Evolutionary conservation across 2,888 invertebrate species (phyloP), one percentile per base, ranked within the genome.

Genomic region (Ditylenchus weischeri): DNA sequence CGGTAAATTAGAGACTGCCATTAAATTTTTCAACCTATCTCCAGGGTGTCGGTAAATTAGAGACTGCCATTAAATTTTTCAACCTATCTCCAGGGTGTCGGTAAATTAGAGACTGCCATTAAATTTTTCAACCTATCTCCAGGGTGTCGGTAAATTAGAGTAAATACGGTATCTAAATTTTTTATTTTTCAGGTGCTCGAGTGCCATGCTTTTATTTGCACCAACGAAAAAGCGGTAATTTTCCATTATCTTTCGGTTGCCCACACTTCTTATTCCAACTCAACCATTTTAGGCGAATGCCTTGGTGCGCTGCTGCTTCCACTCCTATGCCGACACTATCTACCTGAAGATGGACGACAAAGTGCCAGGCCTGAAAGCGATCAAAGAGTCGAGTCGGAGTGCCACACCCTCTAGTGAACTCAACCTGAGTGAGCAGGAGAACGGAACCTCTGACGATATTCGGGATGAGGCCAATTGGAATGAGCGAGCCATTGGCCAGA

Each of bases 161-260:
- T n/a, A n/a, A n/a, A n/a, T n/a, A n/a, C n/a, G n/a, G n/a, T n/a
- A n/a, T n/a, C n/a, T n/a, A 43, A 43, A 43, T 43, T 10, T 13
- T 43, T 43, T 2, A 10, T 43, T 43, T 43, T 64, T 49, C 58
- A 78, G 78, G 78, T 83, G 18, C 88, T 98, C 72, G 98, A 98
- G 86, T 96, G 96, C 86, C 96, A 98, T 86, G 93, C 94, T 73
- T 96, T 98, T 85, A 92, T 98, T 82, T 93, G 94, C 86, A 92
- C 93, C 79, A 89, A 93, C 68, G 92, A 93, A 84, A 91, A 92
- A n/a, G 51, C 50, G 18, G 43, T 43, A 54, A 54, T 23, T 21
- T 10, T 13, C 54, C 11, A 21, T 19, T 21, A 6, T 23, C 11
- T 13, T 8, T 11, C 10, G 23, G 11, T 23, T 23, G 6, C 43